phyloP scores from a whole-genome alignment of 2,888 invertebrate genomes.

The Athrips mouffetella region DNA sequence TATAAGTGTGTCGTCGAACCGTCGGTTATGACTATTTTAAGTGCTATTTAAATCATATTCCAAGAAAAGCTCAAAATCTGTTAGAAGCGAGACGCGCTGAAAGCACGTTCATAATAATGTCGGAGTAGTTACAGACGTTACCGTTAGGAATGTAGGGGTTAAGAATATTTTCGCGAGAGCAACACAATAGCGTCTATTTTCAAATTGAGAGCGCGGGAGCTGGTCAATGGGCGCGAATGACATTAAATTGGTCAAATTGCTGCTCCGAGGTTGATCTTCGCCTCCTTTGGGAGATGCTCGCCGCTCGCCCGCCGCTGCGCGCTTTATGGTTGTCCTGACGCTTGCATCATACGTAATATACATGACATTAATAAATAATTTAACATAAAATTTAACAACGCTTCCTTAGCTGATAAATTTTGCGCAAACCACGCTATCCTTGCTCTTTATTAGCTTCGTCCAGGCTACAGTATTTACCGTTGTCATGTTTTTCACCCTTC shows the following conservation, averaged over 20 bases:
- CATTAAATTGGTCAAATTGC: slow-evolving; percentile 77
- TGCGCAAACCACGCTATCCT: too few relatives aligned
- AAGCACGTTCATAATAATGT: too few relatives aligned
- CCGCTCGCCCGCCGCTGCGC: slow-evolving; percentile 37
- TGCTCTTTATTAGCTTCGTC: too few relatives aligned
- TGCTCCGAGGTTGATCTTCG: slow-evolving; percentile 61
- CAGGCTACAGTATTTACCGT: too few relatives aligned
- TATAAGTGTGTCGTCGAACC: slow-evolving; percentile 57
- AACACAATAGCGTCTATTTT: slow-evolving; percentile 69
- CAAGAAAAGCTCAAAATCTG: slow-evolving; percentile 39
- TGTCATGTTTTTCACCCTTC: not conserved
- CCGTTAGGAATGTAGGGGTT: slow-evolving; percentile 1
- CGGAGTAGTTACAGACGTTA: too few relatives aligned
- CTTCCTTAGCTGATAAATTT: too few relatives aligned
- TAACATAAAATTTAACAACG: too few relatives aligned
- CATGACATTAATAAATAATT: too few relatives aligned
- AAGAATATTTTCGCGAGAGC: slow-evolving; percentile 24
- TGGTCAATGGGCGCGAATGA: slow-evolving; percentile 71
- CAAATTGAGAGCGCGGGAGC: slow-evolving; percentile 68
- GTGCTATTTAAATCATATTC: slow-evolving; percentile 60
- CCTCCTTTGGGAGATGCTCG: slow-evolving; percentile 57
- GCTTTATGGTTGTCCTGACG: too few relatives aligned
- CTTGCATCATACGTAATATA: slow-evolving; percentile 19
- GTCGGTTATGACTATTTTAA: slow-evolving; percentile 54
- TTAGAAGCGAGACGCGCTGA: slow-evolving; percentile 1